Base-by-base conservation (phyloP, 1,140 invertebrate genomes). In the Megalonaias nervosa region DNA sequence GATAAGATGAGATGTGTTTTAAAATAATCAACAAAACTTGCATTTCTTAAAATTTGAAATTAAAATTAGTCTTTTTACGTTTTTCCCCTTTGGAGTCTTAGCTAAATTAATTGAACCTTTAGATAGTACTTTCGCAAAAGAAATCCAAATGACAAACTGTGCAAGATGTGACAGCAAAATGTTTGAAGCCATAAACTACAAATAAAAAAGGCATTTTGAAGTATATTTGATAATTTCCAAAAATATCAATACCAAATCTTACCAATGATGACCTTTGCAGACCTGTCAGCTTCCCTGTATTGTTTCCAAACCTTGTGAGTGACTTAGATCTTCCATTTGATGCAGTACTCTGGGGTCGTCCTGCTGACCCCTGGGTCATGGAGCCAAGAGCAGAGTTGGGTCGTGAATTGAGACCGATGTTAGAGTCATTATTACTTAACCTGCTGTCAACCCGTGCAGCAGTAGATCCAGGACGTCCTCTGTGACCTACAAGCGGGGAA, bases 191-290 rank as follows among this genome's bases (percentile, higher is more conserved):
- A 48, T 48, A 48, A 48, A 48, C 38, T 2, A 31, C 4, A 4
- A 31, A 48, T 0, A 48, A 48, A 11, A 48, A 11, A 48, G 38
- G 9, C 38, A 48, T 48, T 48, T 48, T 48, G 38, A 48, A 48
- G 38, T 48, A 48, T 9, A 48, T 48, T 48, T 48, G 38, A 48
- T 48, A 48, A 48, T 48, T 48, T 48, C 38, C 38, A 55, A 69
- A 55, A 48, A 55, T 19, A 16, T 19, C 48, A 19, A 48, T 17
- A 38, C 48, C 56, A 11, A 56, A 19, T 78, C 82, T 72, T 74
- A 87, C 86, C 78, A 85, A 78, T 72, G 79, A 66, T 55, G 82
- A 85, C 61, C 82, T 82, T 38, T 81, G 82, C 59, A 86, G 69
- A 19, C 69, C n/a, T 19, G 84, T 81, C 11, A 80, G 71, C 65